phyloP scores from a whole-genome alignment of 2,113 vertebrate genomes.

The Gobius niger region DNA sequence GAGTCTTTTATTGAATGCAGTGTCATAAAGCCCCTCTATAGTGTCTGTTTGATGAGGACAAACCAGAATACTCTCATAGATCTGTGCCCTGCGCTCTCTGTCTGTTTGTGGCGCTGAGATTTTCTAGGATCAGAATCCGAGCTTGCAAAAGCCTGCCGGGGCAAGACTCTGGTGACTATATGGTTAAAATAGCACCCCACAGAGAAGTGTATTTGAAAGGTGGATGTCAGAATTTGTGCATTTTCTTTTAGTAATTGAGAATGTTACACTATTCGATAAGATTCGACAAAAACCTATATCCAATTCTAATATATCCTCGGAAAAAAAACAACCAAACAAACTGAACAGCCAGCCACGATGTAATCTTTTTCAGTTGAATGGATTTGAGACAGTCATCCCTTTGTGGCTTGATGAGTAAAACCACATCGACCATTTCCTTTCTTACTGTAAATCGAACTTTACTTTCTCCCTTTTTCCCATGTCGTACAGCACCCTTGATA shows the following conservation, averaged over 20 bases:
- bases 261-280: too few relatives aligned
- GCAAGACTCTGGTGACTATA: slow-evolving; percentile 45
- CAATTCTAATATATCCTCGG: too few relatives aligned
- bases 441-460: background rate
- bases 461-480: slow-evolving; percentile 4
- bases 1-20: background rate
- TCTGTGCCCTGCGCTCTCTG: slow-evolving; percentile 12
- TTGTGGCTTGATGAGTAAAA: too few relatives aligned
- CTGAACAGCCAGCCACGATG: too few relatives aligned
- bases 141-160: slow-evolving; percentile 40
- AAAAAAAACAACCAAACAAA: too few relatives aligned
- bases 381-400: too few relatives aligned
- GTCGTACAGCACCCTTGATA: background rate
- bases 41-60: slow-evolving; percentile 35
- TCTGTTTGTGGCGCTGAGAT: slow-evolving; percentile 38
- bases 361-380: too few relatives aligned
- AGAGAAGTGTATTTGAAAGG: slow-evolving; percentile 7
- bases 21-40: slow-evolving; percentile 10
- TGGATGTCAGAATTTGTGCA: background rate
- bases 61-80: slow-evolving; percentile 22
- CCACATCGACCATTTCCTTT: background rate
- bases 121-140: slow-evolving; percentile 44
- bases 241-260: too few relatives aligned
- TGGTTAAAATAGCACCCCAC: slow-evolving; percentile 42
- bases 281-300: too few relatives aligned